Evolutionary conservation across 2,797 vertebrate genomes (phyloP), one percentile per base, ranked within the genome.

Genomic region (Tokudaia muenninki): DNA sequence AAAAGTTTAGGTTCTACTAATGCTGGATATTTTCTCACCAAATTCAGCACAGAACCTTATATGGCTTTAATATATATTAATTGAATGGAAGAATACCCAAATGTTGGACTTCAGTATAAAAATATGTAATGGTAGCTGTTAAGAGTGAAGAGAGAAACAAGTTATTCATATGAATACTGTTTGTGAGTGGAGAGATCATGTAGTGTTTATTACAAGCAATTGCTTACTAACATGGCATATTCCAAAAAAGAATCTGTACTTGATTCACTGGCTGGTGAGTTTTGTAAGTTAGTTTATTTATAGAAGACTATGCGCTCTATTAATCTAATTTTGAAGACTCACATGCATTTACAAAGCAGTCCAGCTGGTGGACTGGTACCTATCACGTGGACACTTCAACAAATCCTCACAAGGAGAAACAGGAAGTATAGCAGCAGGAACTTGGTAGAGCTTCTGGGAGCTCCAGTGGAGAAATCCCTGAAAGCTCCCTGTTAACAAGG

Each of bases 241-340:
- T 89, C 63, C 29, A 79, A 88, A 91, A 63, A 47, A 19, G 8
- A 88, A 16, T 52, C 8, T n/a, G 1, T 59, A 29, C 44, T 92
- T 86, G 47, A 6, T 80, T 96, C 17, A 72, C 86, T 83, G 16
- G 84, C 41, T 67, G 26, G 19, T 59, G 57, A 92, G 11, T 16
- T 84, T 92, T 81, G 79, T 13, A 94, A 94, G 93, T 96, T 93
- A 79, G 95, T 79, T 95, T 95, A 93, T 74, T 91, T 94, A 24
- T 31, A 63, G 86, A 94, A 52, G 59, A 3, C 47, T 2, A 0
- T 55, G 37, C 70, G 16, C 79, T 93, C 95, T 93, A 47, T 87
- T 83, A 41, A 74, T 84, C 50, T 44, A 12, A 26, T 24, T 95
- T 80, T 92, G 26, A 86, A 29, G 19, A 91, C 59, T 84, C 34